A percentile compares a stretch with the other conserved stretches of the same genome.
These are phyloP conservation scores for Drosophila dives DNA, from an alignment of 2,888 invertebrate species.

Conservation along the genomic window DNA sequence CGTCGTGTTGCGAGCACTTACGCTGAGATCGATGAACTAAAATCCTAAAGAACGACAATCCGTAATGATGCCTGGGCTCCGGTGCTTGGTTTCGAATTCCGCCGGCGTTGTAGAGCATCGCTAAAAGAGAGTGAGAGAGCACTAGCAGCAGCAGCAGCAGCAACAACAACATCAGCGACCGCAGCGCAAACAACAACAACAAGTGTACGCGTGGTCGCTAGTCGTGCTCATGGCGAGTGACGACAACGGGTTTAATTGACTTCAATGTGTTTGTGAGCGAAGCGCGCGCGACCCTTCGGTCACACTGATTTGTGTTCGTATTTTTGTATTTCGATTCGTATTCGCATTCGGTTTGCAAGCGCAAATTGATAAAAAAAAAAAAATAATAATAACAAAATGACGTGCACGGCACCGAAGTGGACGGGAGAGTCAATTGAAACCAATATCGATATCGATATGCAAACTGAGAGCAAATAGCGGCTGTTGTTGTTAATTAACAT, in stretches of 20 bases:
- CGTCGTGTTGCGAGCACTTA: conserved; percentile 79
- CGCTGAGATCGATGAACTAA: conserved; percentile 85
- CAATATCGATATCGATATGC: conserved; percentile 47
- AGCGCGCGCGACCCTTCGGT: conserved; percentile 43
- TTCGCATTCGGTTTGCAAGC: conserved; percentile 60
- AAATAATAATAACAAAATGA: background rate
- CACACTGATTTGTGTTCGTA: conserved; percentile 50
- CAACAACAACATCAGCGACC: conserved; percentile 25
- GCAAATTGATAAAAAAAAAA: conserved; percentile 60
- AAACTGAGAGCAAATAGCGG: conserved; percentile 17
- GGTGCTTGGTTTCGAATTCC: conserved; percentile 41
- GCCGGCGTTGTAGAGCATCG: conserved; percentile 36
- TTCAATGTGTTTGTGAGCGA: conserved; percentile 61
- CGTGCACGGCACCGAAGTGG: conserved; percentile 10
- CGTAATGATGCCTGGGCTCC: conserved; percentile 63
- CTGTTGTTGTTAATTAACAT: conserved; percentile 36
- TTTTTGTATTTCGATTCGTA: conserved; percentile 31
- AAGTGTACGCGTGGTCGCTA: conserved; percentile 73
- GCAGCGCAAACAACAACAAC: conserved; percentile 38
- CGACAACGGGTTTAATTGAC: conserved; percentile 73
- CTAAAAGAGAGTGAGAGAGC: conserved; percentile 16
- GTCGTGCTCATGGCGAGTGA: conserved; percentile 39
- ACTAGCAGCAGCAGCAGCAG: conserved; percentile 18
- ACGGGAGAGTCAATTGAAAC: conserved; percentile 34
- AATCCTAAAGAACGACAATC: conserved; percentile 73